Base-by-base conservation (phyloP, 2,113 vertebrate genomes). In the Speoplatyrhinus poulsoni region DNA sequence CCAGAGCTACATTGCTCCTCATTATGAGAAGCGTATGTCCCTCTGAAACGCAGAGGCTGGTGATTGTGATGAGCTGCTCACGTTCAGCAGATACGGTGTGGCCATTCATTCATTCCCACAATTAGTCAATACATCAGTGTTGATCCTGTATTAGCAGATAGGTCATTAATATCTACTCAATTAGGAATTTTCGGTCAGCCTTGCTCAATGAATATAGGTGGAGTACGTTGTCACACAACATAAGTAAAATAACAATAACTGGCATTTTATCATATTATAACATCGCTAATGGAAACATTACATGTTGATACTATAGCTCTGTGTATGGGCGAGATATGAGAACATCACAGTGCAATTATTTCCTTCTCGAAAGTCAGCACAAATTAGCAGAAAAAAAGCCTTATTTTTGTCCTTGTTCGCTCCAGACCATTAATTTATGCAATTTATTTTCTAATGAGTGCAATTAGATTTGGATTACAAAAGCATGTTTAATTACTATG, bases 401-500 rank as follows among this genome's bases (percentile, higher is more conserved):
- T 76, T 76, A 77, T 75, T 81, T 82, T 71, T 58, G 75, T 75
- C 75, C 15, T 15, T 66, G 68, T 79, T 70, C 77, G 87, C 81
- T 77, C 62, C 81, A 80, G 71, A 78, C 76, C 84, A 90, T 90
- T 90, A 85, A 89, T 85, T 86, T 79, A 79, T 70, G 71, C 76
- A 84, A 85, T 89, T 87, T 82, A 82, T 77, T 83, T 83, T 67
- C 65, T 89, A 89, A 90, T 64, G 79, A 88, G 82, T 80, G 50
- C 82, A 87, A 90, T 90, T 90, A 88, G 71, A 86, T 84, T 77
- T 77, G 77, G 70, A 87, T 87, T 88, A 82, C 69, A 86, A 88
- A 90, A 82, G 75, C 57, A 65, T 73, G 83, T 86, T 83, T 83
- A 88, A 88, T 89, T 84, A 86, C 83, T 83, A 69, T 73, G 83